phyloP scores from a whole-genome alignment of 2,888 invertebrate species.

The Drosophila eohydei region DNA sequence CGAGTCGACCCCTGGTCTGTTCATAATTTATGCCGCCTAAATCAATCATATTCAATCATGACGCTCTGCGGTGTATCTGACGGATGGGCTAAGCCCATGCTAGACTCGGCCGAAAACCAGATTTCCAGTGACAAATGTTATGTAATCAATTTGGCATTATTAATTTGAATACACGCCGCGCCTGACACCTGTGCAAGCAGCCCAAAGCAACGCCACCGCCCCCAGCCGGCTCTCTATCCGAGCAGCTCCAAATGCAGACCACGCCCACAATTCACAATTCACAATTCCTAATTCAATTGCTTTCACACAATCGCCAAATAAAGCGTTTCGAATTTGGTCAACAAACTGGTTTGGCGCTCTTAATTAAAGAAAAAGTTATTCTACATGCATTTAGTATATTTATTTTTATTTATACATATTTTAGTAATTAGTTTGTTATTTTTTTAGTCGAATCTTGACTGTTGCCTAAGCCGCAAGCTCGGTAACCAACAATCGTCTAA shows the following conservation, averaged over 20 bases:
- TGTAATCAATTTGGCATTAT: constrained; percentile 77
- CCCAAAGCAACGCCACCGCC: background rate
- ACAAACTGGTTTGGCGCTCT: constrained; percentile 18
- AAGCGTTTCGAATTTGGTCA: constrained; percentile 28
- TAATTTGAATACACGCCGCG: constrained; percentile 71
- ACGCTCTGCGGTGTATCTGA: constrained; percentile 41
- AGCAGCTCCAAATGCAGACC: constrained; percentile 23
- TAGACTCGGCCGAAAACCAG: constrained; percentile 41
- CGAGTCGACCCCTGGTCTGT: constrained; percentile 23
- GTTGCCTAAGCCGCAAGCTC: background rate
- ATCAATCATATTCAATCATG: constrained; percentile 78
- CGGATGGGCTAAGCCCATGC: constrained; percentile 42
- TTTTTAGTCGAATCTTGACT: background rate
- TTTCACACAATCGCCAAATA: constrained; percentile 16
- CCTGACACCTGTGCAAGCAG: constrained; percentile 58
- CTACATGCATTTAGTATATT: background rate
- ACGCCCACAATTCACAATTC: constrained; percentile 35
- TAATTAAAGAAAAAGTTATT: constrained; percentile 22
- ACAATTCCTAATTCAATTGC: constrained; percentile 1
- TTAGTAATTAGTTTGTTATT: constrained; percentile 1
- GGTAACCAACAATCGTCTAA: too few species aligned
- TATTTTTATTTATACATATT: background rate
- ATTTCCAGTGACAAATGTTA: constrained; percentile 76
- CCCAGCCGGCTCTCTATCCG: background rate
- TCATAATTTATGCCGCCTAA: constrained; percentile 72